A percentile compares a stretch with the other conserved stretches of the same genome.
phyloP scores from a whole-genome alignment of 2,888 invertebrate genomes.

The Clivina fossor region DNA sequence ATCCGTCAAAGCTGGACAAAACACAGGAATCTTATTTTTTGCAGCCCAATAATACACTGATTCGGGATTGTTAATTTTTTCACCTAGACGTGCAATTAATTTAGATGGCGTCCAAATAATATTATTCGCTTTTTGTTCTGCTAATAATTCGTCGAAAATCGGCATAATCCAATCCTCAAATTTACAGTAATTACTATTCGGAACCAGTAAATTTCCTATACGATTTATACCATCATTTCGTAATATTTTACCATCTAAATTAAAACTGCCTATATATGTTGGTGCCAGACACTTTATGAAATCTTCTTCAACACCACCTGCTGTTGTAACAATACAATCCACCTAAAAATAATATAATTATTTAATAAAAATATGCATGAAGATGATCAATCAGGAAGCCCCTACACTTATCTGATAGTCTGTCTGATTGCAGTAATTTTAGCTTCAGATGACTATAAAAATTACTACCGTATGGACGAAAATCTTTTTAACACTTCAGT shows the following conservation, averaged over 20 bases:
- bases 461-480: too few relatives aligned
- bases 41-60: conserved; percentile 98
- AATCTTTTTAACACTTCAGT: too few relatives aligned
- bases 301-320: conserved; percentile 98
- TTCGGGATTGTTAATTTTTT: conserved; percentile 84
- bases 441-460: too few relatives aligned
- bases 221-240: conserved; percentile 84
- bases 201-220: conserved; percentile 89
- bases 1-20: conserved; percentile 96
- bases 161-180: conserved; percentile 99
- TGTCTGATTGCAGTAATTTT: too few relatives aligned
- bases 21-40: conserved; percentile 95
- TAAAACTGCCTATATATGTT: conserved; percentile 90
- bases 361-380: conserved; percentile 15
- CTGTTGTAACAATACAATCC: conserved; percentile 96
- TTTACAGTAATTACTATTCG: conserved; percentile 96
- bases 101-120: conserved; percentile 90
- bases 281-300: conserved; percentile 97
- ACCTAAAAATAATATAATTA: conserved; percentile 57
- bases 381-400: conserved; percentile 1
- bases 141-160: conserved; percentile 83
- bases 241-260: conserved; percentile 75
- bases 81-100: conserved; percentile 80
- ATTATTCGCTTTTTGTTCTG: conserved; percentile 77
- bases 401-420: too few relatives aligned